These are phyloP conservation scores for Entomyzon cyanotis DNA, from an alignment of 2,113 vertebrate genomes.

Conservation along the genomic window DNA sequence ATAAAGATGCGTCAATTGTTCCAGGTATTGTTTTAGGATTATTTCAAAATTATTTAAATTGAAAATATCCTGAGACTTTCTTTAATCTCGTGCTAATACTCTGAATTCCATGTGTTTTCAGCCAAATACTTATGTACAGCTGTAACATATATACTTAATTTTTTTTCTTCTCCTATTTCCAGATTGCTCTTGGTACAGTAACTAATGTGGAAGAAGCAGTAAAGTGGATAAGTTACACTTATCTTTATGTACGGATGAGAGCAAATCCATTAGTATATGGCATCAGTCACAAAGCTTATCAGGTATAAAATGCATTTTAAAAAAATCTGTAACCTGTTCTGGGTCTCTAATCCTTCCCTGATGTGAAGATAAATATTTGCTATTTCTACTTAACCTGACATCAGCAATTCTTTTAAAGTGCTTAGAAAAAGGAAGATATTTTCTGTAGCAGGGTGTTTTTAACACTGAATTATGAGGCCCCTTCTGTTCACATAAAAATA, in stretches of 20 bases:
- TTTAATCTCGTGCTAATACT: neutral
- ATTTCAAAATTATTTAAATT: neutral
- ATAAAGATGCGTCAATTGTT: neutral
- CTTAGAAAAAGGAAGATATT: constrained; percentile 45
- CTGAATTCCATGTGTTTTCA: neutral
- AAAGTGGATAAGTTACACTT: constrained; percentile 98
- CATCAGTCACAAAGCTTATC: constrained; percentile 93
- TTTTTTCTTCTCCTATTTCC: constrained; percentile 53
- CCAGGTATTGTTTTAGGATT: neutral
- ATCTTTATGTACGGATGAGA: constrained; percentile 98
- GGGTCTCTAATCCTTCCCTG: constrained; percentile 70
- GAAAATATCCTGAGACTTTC: neutral
- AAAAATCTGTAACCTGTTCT: constrained; percentile 46
- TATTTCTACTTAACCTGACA: constrained; percentile 62
- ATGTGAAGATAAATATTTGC: constrained; percentile 79
- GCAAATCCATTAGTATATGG: constrained; percentile 96
- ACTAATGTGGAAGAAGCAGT: constrained; percentile 98
- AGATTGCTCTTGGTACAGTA: constrained; percentile 95
- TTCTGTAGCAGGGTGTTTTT: constrained; percentile 32
- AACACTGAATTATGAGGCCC: constrained; percentile 42
- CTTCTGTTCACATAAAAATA: constrained; percentile 24
- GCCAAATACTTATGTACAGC: neutral
- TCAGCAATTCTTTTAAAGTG: constrained; percentile 66
- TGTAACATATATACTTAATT: constrained; percentile 52
- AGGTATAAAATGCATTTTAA: constrained; percentile 81